Conservation (phyloP, 2,797 vertebrate genomes). For the Presbytis comata region DNA sequence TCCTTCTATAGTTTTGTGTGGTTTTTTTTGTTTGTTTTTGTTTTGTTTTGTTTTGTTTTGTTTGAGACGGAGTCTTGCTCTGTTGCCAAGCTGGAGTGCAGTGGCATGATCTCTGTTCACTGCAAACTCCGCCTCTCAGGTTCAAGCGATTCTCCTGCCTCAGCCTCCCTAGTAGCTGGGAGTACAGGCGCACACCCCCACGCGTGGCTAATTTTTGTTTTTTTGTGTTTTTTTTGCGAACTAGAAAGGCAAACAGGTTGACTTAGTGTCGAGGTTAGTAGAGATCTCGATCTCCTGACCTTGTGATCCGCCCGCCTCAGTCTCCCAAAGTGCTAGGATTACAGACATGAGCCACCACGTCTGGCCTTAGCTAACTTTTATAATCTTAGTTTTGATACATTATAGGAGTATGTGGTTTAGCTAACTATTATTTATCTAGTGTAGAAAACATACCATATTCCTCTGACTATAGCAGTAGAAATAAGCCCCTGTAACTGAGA, state of each 20-base stretch:
- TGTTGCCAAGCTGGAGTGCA: not conserved
- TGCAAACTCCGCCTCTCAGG: not conserved
- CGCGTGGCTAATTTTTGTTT: not conserved
- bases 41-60: not conserved
- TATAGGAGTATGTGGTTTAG: not conserved
- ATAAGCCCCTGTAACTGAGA: not conserved
- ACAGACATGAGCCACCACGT: not conserved
- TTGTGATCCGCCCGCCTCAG: not conserved
- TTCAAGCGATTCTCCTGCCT: not conserved
- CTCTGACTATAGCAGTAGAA: not conserved
- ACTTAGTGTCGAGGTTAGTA: no score
- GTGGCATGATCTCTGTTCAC: not conserved
- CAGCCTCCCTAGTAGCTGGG: not conserved
- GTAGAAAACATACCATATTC: not conserved
- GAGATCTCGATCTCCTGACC: no score
- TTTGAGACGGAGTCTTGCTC: not conserved
- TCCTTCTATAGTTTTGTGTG: not conserved
- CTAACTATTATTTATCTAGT: not conserved
- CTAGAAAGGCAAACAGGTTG: no score
- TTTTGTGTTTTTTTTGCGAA: no score
- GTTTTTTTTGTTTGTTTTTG: no score
- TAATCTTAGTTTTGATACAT: constrained; percentile 19
- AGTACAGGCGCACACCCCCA: not conserved
- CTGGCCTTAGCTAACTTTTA: constrained; percentile 21
- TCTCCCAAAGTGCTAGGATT: not conserved